These are phyloP conservation scores for Heterodera carotae DNA, from an alignment of 1,140 invertebrate species.

Conservation along the genomic window DNA sequence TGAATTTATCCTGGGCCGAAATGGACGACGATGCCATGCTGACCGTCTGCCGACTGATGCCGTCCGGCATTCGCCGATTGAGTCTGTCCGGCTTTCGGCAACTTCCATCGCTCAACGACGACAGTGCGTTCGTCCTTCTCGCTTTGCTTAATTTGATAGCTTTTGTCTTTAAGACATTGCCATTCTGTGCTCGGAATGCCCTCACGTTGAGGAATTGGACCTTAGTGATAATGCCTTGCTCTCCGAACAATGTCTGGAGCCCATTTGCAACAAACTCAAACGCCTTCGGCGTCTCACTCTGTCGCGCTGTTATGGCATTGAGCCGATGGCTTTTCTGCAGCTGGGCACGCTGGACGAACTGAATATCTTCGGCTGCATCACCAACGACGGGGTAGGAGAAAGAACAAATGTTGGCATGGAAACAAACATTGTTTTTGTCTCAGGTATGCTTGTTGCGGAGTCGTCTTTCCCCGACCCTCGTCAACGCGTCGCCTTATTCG, in stretches of 20 bases:
- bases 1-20: constrained; percentile 25
- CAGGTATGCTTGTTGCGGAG: constrained; percentile 4
- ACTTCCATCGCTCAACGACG: constrained; percentile 15
- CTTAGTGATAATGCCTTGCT: constrained; percentile 24
- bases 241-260: constrained; percentile 13
- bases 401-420: too few species aligned
- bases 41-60: constrained; percentile 7
- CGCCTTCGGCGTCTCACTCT: constrained; percentile 13
- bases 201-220: constrained; percentile 21
- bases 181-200: constrained; percentile 1
- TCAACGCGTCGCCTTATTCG: constrained; percentile 19
- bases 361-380: constrained; percentile 29
- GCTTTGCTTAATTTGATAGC: background rate
- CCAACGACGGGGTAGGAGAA: constrained; percentile 19
- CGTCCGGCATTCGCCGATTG: background rate
- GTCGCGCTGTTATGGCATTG: constrained; percentile 29
- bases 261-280: constrained; percentile 10
- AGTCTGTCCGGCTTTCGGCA: constrained; percentile 20
- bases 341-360: constrained; percentile 15
- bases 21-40: constrained; percentile 8
- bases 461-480: constrained; percentile 14
- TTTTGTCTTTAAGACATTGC: constrained; percentile 8
- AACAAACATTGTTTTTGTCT: background rate
- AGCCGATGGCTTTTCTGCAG: constrained; percentile 20
- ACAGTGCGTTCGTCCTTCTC: background rate